These are phyloP conservation scores for Brachionus angularis DNA, from an alignment of 1,140 invertebrate genomes.

Conservation along the genomic window DNA sequence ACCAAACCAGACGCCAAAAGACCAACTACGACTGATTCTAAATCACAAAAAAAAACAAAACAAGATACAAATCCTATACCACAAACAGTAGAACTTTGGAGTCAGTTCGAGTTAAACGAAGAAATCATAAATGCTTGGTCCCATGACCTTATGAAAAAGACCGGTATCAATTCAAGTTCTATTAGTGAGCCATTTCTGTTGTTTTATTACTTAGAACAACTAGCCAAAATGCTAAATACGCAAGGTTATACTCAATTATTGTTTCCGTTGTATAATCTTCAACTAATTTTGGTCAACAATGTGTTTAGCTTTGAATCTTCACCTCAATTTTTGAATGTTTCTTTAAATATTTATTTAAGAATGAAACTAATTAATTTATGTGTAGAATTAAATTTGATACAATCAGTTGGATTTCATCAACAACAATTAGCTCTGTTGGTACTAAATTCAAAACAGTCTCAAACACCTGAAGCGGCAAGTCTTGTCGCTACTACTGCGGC, in stretches of 20 bases:
- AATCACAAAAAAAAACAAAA: constrained; percentile 23
- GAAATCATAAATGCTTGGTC: constrained; percentile 8
- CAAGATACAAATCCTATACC: background rate
- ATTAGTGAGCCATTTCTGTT: constrained; percentile 21
- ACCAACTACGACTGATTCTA: background rate
- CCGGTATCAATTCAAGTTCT: constrained; percentile 19
- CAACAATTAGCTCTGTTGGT: background rate
- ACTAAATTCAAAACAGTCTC: background rate
- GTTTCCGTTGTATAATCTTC: constrained; percentile 27
- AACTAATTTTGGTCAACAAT: constrained; percentile 7
- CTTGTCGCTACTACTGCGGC: background rate
- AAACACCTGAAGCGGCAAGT: too few species aligned
- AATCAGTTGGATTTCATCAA: constrained; percentile 28
- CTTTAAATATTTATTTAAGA: constrained; percentile 16
- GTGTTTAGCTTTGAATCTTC: background rate
- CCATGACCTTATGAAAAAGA: constrained; percentile 41
- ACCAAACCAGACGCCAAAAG: background rate
- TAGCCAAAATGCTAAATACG: constrained; percentile 8
- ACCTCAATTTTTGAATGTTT: background rate
- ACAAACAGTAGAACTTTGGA: constrained; percentile 19
- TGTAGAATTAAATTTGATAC: constrained; percentile 26
- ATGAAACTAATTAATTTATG: constrained; percentile 28
- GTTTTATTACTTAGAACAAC: constrained; percentile 22
- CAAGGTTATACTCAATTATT: constrained; percentile 8
- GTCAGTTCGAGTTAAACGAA: constrained; percentile 9